Evolutionary conservation across 35 echinoderm and acorn worm species (phyloP), one percentile per base, ranked within the genome.

Genomic region (Strongylocentrotus purpuratus): DNA sequence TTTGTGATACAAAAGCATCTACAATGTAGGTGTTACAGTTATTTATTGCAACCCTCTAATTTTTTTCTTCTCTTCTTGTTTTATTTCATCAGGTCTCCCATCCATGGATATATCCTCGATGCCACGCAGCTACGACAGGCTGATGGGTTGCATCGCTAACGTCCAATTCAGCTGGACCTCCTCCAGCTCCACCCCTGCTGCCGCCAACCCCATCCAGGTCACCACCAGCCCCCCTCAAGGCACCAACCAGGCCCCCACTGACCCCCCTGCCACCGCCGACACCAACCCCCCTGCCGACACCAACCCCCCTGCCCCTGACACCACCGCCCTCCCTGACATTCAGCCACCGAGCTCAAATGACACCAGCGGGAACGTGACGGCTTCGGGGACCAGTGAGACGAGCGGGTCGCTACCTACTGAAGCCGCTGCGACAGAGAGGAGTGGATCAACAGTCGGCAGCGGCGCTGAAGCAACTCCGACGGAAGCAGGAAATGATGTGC

Each of bases 141-240:
- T 89, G 87, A 89, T 89, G 87, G 87, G 87, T 2, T 89, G 87
- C 87, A 89, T 89, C 33, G 45, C 7, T 7, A 89, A 89, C 45
- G 87, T 89, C 87, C 87, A 13, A 25, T 89, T 89, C 87, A 89
- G 87, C 33, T 89, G 87, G 87, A 89, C 87, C 32, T 33, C 87
- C 32, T 33, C 45, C 11, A 25, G 65, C 32, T 33, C 33, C 87
- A 10, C 32, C 33, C 87, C 65, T n/a, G 65, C 65, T 7, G 0
- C 65, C n/a, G 65, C 65, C 65, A 78, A 28, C 22, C 65, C 65
- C 28, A 78, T 78, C 65, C 65, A 78, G 50, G 50, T 10, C 9
- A 86, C n/a, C 85, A 86, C 28, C 33, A 13, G 85, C 85, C 33
- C 85, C 85, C 4, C 85, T 33, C 85, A 86, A 33, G 45, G n/a